Evolutionary conservation across 2,797 vertebrate species (phyloP).

Genomic region (Rhinogobio ventralis): DNA sequence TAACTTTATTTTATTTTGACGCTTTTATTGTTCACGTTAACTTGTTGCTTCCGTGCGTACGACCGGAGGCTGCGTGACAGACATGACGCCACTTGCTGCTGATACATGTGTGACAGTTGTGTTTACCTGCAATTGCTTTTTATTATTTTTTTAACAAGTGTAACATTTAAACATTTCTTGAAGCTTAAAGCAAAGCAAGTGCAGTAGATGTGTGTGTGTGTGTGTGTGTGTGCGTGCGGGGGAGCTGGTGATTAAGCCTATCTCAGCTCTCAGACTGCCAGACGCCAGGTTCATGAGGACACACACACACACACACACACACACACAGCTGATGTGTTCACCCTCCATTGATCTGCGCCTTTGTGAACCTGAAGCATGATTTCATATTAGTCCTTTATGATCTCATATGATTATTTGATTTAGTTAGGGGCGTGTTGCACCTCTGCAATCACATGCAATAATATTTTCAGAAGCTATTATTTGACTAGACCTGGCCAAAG

Average conservation of each 20-base stretch:
- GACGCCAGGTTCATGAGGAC: constrained; percentile 85
- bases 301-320: not conserved
- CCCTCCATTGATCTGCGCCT: constrained; percentile 65
- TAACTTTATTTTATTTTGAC: not conserved
- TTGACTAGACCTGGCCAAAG: not conserved
- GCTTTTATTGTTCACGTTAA: not conserved
- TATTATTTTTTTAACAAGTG: not conserved
- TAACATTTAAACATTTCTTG: not conserved
- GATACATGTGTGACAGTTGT: not conserved
- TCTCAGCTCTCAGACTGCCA: constrained; percentile 84
- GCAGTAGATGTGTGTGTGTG: not conserved
- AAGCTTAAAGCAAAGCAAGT: not conserved
- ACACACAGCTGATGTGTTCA: constrained; percentile 51
- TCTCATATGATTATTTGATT: constrained; percentile 11
- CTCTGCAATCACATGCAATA: not conserved
- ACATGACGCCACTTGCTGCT: not conserved
- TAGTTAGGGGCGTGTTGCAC: not conserved
- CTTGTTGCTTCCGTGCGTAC: constrained; percentile 35
- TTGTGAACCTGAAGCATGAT: not conserved
- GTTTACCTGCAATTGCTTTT: not conserved
- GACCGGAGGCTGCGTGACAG: constrained; percentile 9
- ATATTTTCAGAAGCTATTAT: constrained; percentile 2
- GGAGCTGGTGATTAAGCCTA: constrained; percentile 79
- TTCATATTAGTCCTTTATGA: not conserved
- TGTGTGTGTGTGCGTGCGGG: constrained; percentile 20